Percentiles rank a stretch among this genome's conserved stretches.
These are phyloP conservation scores for Leucania comma DNA, from an alignment of 2,888 invertebrate genomes.

Conservation along the genomic window DNA sequence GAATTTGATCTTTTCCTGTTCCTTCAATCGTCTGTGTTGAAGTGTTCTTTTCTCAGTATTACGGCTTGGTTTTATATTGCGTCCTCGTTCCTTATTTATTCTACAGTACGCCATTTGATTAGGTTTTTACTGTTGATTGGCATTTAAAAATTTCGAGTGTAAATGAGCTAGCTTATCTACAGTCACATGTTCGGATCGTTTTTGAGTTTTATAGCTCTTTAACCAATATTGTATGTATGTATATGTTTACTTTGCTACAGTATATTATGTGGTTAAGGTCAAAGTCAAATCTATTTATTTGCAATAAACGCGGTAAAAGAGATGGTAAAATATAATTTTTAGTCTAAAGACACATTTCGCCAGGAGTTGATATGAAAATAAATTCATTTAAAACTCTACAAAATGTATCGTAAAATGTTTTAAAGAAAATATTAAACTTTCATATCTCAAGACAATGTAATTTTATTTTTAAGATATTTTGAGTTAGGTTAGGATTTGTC, in stretches of 20 bases:
- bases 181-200: background rate
- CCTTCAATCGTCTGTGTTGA: background rate
- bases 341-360: no score
- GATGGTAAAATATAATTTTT: no score
- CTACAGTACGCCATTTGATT: slow-evolving; percentile 28
- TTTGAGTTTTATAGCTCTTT: background rate
- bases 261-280: no score
- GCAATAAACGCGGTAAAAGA: no score
- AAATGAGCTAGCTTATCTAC: background rate
- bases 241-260: background rate
- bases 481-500: no score
- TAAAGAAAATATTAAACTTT: no score
- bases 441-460: no score
- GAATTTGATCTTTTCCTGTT: slow-evolving; percentile 19
- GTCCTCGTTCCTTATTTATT: slow-evolving; percentile 8
- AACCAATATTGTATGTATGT: background rate
- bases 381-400: no score
- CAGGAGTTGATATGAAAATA: no score
- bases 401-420: no score
- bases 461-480: no score
- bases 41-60: background rate
- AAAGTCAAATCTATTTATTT: no score
- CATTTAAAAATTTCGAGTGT: background rate
- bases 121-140: slow-evolving; percentile 16
- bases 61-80: slow-evolving; percentile 11